phyloP scores from a whole-genome alignment of 2,113 vertebrate species.

The Mesitornis unicolor region DNA sequence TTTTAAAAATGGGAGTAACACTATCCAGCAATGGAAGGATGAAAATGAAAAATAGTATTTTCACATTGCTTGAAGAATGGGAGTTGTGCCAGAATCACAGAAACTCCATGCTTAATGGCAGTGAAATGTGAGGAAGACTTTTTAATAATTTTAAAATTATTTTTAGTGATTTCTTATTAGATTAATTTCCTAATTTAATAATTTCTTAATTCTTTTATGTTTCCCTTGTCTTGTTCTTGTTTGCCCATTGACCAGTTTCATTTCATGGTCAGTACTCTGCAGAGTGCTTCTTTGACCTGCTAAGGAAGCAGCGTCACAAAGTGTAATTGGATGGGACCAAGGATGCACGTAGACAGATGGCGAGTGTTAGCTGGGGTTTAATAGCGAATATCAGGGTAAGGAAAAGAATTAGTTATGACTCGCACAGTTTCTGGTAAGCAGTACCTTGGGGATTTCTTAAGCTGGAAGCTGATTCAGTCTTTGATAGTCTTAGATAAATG shows the following conservation, averaged over 20 bases:
- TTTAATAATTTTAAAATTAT: not conserved
- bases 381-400: not conserved
- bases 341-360: not conserved
- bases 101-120: accelerated
- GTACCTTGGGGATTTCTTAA: not conserved
- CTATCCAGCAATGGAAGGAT: not conserved
- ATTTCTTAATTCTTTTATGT: not conserved
- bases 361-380: not conserved
- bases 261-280: not conserved
- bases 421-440: not conserved
- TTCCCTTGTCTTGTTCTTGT: not conserved
- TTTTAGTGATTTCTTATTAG: not conserved
- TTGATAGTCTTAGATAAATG: not conserved
- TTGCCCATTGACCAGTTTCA: not conserved
- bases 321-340: not conserved
- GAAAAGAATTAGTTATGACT: not conserved
- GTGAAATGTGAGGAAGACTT: accelerated
- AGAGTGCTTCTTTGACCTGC: not conserved
- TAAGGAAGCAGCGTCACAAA: not conserved
- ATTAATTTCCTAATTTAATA: not conserved
- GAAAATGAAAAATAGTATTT: not conserved
- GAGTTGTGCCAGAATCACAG: not conserved
- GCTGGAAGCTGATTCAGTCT: not conserved
- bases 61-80: not conserved
- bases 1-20: not conserved